Base-by-base conservation (phyloP, 2,113 vertebrate genomes). In the Todiramphus chloris region DNA sequence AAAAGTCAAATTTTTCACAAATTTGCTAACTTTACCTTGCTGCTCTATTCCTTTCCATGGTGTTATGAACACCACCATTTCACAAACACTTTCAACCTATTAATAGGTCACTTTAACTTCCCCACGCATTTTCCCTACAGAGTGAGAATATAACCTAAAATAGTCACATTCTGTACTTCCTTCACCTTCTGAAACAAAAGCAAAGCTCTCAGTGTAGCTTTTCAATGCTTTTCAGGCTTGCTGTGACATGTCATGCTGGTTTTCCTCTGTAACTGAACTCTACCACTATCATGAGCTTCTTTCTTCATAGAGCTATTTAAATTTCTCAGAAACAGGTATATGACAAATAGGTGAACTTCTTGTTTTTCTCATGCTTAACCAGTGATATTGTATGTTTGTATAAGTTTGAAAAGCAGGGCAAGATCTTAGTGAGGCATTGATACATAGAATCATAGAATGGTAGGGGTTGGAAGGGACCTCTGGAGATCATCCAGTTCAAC, bases 161-260 rank as follows among this genome's bases (percentile, higher is more conserved):
- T 37, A 92, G 78, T 53, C n/a, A 44, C 30, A 83, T 41, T 83
- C 44, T 72, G 8, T 66, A 62, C n/a, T 64, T 90, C 89, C 80
- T 92, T 64, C 72, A 81, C 25, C 13, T 83, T 81, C 73, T 78
- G 55, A 83, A 92, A 83, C 72, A 93, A 94, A 94, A 73, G 37
- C 11, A 37, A 28, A 58, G 18, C 64, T 78, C 56, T 86, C 89
- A 93, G 13, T 14, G 60, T 33, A 60, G 63, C 51, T 92, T 89
- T 74, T 56, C 63, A 28, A 62, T 44, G 44, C 27, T 48, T 48
- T 76, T 94, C 82, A 91, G 55, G 10, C 17, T 94, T 79, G 35
- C 53, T 62, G 19, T 50, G 48, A 76, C 72, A 63, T 89, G 44
- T 83, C 86, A 80, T 27, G 39, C 51, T 51, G 33, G n/a, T 89